Conservation (phyloP, 2,888 invertebrate genomes). For the Cepaea hortensis region DNA sequence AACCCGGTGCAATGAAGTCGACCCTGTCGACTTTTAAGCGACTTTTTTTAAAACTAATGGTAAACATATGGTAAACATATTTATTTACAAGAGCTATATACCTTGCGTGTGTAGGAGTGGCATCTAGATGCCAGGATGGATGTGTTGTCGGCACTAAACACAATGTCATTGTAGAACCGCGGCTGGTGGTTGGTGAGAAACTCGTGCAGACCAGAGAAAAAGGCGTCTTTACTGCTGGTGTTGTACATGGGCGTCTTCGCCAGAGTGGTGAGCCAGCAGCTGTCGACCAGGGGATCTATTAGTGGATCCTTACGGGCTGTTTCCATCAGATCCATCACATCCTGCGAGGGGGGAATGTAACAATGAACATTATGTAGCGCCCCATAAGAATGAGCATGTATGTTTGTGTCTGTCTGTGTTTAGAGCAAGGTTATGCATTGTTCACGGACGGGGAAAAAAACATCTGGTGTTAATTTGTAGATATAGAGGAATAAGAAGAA, state of each 20-base stretch:
- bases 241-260: conserved; percentile 42
- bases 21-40: too few relatives aligned
- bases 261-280: conserved; percentile 52
- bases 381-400: too few relatives aligned
- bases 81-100: neutral
- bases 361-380: neutral
- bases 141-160: conserved; percentile 62
- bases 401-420: too few relatives aligned
- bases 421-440: too few relatives aligned
- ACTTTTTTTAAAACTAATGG: too few relatives aligned
- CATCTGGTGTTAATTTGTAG: too few relatives aligned
- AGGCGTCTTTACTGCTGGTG: conserved; percentile 38
- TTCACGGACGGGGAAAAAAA: too few relatives aligned
- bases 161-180: conserved; percentile 52
- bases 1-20: too few relatives aligned
- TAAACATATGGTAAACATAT: too few relatives aligned
- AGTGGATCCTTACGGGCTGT: conserved; percentile 36
- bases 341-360: neutral
- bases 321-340: conserved; percentile 40
- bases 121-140: conserved; percentile 84
- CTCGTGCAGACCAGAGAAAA: conserved; percentile 42
- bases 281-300: conserved; percentile 43
- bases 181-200: conserved; percentile 44
- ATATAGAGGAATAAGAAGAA: too few relatives aligned
- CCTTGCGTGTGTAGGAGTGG: conserved; percentile 49